phyloP scores from a whole-genome alignment of 2,113 vertebrate genomes.

The Prochilodus magdalenae region DNA sequence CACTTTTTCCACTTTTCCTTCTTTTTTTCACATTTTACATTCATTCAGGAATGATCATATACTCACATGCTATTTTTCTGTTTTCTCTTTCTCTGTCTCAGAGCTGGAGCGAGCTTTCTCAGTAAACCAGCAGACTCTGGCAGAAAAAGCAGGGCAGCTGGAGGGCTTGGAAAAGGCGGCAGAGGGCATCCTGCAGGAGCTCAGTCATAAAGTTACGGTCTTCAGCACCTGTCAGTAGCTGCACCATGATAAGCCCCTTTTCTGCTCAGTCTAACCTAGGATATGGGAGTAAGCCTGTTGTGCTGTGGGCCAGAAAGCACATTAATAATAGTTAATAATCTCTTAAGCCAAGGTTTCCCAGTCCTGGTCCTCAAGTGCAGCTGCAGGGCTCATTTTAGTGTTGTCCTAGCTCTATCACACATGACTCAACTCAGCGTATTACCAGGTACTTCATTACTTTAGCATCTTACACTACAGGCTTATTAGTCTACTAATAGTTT shows the following conservation, averaged over 20 bases:
- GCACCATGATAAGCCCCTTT: neutral
- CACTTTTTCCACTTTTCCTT: no score
- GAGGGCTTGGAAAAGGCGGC: conserved; percentile 82
- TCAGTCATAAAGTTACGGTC: conserved; percentile 88
- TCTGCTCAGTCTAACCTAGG: neutral
- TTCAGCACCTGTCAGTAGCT: conserved; percentile 87
- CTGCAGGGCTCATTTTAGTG: neutral
- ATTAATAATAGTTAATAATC: neutral
- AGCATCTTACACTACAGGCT: neutral
- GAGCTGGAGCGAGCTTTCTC: conserved; percentile 90
- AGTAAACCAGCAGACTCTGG: conserved; percentile 85
- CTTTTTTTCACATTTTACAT: no score
- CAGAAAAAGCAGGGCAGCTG: conserved; percentile 86
- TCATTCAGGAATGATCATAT: no score
- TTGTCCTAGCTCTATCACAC: neutral
- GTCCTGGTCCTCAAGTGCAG: neutral
- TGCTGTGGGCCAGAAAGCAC: neutral
- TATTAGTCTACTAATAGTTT: no score
- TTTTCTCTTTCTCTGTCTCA: conserved; percentile 58
- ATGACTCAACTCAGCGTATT: neutral
- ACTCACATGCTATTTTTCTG: neutral
- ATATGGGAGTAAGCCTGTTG: neutral
- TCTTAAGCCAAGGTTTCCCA: neutral
- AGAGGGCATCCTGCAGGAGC: conserved; percentile 82
- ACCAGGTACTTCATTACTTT: neutral